phyloP scores from a whole-genome alignment of 1,140 invertebrate species.

The Idris sp. region DNA sequence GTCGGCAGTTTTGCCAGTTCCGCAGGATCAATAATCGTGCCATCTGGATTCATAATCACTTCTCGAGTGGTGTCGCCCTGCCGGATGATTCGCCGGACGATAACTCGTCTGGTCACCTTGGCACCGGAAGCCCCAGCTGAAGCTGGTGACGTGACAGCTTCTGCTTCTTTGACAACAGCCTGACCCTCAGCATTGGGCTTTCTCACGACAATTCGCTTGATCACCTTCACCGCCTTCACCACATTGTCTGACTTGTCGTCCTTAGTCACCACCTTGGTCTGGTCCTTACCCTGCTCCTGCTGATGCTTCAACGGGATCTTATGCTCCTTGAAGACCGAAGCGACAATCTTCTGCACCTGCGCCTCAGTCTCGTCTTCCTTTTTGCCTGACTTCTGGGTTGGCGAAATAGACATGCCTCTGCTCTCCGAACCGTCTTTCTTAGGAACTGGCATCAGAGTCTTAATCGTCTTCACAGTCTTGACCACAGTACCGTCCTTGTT shows the following conservation, averaged over 20 bases:
- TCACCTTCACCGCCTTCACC: conserved; percentile 73
- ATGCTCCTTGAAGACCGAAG: conserved; percentile 76
- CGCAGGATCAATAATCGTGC: conserved; percentile 74
- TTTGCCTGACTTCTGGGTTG: conserved; percentile 57
- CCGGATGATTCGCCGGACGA: conserved; percentile 75
- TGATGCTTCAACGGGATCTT: conserved; percentile 75
- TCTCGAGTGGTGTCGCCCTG: conserved; percentile 75
- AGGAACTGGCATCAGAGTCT: conserved; percentile 76
- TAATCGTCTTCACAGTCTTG: conserved; percentile 77
- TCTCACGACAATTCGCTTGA: conserved; percentile 74
- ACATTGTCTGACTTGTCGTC: conserved; percentile 69
- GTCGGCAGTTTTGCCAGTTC: conserved; percentile 75
- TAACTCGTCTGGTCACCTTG: conserved; percentile 73
- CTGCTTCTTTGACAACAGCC: conserved; percentile 64
- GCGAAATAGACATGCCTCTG: conserved; percentile 33
- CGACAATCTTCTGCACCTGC: conserved; percentile 76
- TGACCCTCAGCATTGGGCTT: no score
- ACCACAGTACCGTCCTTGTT: conserved; percentile 74
- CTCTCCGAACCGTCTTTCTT: conserved; percentile 65
- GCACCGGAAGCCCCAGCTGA: conserved; percentile 35
- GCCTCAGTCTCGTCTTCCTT: conserved; percentile 73
- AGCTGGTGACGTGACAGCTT: conserved; percentile 20
- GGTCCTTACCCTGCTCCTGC: conserved; percentile 67
- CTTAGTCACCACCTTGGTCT: conserved; percentile 50
- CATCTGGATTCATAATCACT: conserved; percentile 76